Evolutionary conservation across 2,888 invertebrate genomes (phyloP).

Genomic region (Agrochola circellaris): DNA sequence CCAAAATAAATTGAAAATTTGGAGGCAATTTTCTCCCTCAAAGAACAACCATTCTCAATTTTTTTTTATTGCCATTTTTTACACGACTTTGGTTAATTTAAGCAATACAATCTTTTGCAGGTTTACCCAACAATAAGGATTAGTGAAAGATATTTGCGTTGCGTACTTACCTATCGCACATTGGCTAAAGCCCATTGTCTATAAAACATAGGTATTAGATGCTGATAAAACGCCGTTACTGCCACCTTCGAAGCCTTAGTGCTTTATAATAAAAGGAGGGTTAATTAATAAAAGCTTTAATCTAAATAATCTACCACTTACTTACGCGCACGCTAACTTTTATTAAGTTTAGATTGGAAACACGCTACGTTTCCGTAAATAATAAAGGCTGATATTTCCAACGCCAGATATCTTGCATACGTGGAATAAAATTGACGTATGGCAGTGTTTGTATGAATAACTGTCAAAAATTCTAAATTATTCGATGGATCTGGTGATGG

Average conservation of each 20-base stretch:
- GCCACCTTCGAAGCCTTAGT: conserved; percentile 17
- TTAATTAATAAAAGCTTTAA: conserved; percentile 17
- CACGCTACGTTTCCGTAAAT: conserved; percentile 33
- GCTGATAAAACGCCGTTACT: conserved; percentile 9
- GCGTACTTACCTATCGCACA: background rate
- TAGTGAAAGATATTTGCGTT: background rate
- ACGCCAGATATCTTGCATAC: background rate
- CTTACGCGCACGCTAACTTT: conserved; percentile 12
- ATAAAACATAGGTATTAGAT: background rate
- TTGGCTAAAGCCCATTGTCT: background rate
- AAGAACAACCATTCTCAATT: conserved; percentile 78
- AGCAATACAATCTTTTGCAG: conserved; percentile 44
- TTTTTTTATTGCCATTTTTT: conserved; percentile 62
- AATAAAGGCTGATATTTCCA: background rate
- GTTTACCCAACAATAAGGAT: conserved; percentile 8
- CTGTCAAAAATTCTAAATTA: background rate
- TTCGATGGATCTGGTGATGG: background rate
- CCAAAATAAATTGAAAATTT: conserved; percentile 87
- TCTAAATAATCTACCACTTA: conserved; percentile 23
- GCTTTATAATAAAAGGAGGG: background rate
- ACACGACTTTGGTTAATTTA: conserved; percentile 55
- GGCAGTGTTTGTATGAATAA: background rate
- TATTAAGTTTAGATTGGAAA: conserved; percentile 24
- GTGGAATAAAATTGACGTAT: background rate
- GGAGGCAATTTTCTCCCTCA: conserved; percentile 86